A percentile compares a stretch with the other conserved stretches of the same genome.
Evolutionary conservation across 2,888 invertebrate genomes (phyloP).

Genomic region (Acanthosepion pharaonis): DNA sequence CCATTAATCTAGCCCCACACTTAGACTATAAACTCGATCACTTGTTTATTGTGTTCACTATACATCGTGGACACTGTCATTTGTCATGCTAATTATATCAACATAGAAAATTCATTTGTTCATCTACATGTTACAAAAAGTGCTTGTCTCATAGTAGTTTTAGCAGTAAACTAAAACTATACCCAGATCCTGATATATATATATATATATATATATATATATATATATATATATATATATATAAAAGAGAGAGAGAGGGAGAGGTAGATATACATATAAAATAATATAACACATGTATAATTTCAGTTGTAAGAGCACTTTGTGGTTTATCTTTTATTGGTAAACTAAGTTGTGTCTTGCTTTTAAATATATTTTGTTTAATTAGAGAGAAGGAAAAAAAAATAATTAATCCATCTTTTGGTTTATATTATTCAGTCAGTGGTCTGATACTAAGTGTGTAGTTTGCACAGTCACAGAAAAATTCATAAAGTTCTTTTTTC

Average conservation of each 20-base stretch:
- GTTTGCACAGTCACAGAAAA: not conserved
- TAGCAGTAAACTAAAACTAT: not conserved
- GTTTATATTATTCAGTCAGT: not conserved
- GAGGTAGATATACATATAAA: not conserved
- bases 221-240: not conserved
- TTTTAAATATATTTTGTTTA: not conserved
- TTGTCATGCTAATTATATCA: not conserved
- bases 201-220: conserved; percentile 33
- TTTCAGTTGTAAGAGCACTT: not conserved
- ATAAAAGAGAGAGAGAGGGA: not conserved
- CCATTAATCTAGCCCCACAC: not conserved
- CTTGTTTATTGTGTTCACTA: not conserved
- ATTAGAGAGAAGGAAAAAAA: not conserved
- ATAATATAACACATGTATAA: not conserved
- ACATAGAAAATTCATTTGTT: not conserved
- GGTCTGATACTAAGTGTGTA: not conserved
- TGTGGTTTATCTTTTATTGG: not conserved
- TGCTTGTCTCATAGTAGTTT: not conserved
- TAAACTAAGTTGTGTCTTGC: not conserved
- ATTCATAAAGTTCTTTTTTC: not conserved
- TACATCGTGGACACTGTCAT: not conserved
- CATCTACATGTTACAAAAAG: not conserved
- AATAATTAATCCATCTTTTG: not conserved
- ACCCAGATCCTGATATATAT: not conserved
- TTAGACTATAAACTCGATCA: not conserved